These are phyloP conservation scores for Lasiurus borealis DNA, from an alignment of 2,113 vertebrate genomes.

Conservation along the genomic window DNA sequence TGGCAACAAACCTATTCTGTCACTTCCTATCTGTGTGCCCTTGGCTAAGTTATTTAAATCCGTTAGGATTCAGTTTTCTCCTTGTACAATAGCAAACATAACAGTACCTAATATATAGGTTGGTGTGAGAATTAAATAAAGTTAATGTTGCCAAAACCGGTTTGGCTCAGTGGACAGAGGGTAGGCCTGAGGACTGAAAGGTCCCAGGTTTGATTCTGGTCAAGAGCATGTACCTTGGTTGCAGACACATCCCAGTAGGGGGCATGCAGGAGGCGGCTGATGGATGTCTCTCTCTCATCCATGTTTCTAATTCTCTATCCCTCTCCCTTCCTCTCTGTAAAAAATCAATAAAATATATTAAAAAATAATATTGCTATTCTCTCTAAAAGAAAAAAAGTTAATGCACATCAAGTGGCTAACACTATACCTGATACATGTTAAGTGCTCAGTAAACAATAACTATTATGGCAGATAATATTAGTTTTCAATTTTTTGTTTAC, in stretches of 20 bases:
- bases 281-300: too few relatives aligned
- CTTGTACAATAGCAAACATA: background rate
- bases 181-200: too few relatives aligned
- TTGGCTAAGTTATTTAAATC: constrained; percentile 22
- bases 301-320: too few relatives aligned
- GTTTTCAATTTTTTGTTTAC: constrained; percentile 27
- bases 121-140: constrained; percentile 29
- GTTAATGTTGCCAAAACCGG: background rate
- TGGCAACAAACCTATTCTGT: background rate
- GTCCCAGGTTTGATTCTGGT: too few relatives aligned
- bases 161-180: too few relatives aligned
- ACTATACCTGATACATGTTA: background rate
- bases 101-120: background rate
- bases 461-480: background rate
- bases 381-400: background rate
- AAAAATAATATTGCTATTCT: too few relatives aligned
- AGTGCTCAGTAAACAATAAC: background rate
- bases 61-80: background rate
- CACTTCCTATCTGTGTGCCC: background rate
- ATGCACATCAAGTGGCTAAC: background rate
- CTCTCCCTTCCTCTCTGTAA: too few relatives aligned
- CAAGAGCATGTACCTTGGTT: too few relatives aligned
- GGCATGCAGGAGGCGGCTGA: too few relatives aligned
- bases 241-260: too few relatives aligned
- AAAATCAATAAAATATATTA: too few relatives aligned